These are phyloP conservation scores for Athetis lepigone DNA, from an alignment of 2,888 invertebrate species.

Conservation along the genomic window DNA sequence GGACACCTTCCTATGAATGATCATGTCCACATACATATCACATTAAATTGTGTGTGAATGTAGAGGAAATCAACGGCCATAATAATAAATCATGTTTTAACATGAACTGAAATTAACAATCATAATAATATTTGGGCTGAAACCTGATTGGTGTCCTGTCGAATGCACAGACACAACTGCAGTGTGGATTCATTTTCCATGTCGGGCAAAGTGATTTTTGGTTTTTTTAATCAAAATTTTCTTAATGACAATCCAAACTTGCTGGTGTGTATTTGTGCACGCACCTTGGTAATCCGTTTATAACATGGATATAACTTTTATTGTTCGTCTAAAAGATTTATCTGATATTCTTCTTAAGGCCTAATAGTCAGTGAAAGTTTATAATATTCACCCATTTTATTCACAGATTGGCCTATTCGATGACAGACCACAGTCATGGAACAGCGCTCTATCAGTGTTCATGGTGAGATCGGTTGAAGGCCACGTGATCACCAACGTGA, in stretches of 20 bases:
- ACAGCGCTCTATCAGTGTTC: conserved; percentile 78
- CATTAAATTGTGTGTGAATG: conserved; percentile 44
- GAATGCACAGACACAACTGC: neutral
- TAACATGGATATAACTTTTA: no score
- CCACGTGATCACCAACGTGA: conserved; percentile 86
- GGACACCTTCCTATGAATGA: conserved; percentile 47
- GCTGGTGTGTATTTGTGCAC: no score
- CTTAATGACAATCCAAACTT: no score
- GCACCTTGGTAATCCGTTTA: no score
- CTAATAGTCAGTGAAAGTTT: conserved; percentile 2
- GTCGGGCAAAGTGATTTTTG: neutral
- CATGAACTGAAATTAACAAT: conserved; percentile 8
- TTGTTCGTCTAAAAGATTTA: neutral
- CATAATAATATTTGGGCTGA: conserved; percentile 21
- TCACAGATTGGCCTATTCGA: conserved; percentile 85
- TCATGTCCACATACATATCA: conserved; percentile 56
- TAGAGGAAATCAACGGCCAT: conserved; percentile 41
- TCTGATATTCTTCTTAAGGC: neutral
- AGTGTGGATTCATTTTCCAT: no score
- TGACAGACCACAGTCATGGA: conserved; percentile 81
- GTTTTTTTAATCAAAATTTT: neutral
- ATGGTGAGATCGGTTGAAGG: conserved; percentile 80
- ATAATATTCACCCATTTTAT: conserved; percentile 23
- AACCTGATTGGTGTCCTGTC: conserved; percentile 5
- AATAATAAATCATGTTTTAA: conserved; percentile 43